A percentile compares a stretch with the other conserved stretches of the same genome.
Evolutionary conservation across 1,140 invertebrate species (phyloP).

Genomic region (Charaxes varanes): DNA sequence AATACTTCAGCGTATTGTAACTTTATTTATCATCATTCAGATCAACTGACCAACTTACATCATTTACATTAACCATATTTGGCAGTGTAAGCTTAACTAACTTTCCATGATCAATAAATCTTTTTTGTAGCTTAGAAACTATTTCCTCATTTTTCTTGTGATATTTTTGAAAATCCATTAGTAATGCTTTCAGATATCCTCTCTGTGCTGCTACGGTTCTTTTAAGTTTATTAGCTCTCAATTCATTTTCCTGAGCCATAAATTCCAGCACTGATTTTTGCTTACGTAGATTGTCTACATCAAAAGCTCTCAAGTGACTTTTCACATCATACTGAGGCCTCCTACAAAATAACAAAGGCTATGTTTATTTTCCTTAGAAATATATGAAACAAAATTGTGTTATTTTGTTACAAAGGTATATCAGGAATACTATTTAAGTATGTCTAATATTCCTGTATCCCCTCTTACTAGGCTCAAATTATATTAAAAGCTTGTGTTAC

Average conservation of each 20-base stretch:
- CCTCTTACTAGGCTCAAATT: no score
- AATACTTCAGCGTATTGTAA: slow-evolving; percentile 28
- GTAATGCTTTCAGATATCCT: slow-evolving; percentile 55
- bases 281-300: slow-evolving; percentile 53
- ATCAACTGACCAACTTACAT: slow-evolving; percentile 36
- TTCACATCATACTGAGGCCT: slow-evolving; percentile 60
- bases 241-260: slow-evolving; percentile 58
- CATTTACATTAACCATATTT: slow-evolving; percentile 31
- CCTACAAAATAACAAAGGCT: slow-evolving; percentile 36
- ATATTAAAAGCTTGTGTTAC: no score
- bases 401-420: no score
- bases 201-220: slow-evolving; percentile 53
- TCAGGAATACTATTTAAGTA: no score
- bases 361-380: neutral
- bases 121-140: slow-evolving; percentile 40
- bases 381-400: no score
- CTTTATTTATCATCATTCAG: slow-evolving; percentile 26
- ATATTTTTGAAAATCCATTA: slow-evolving; percentile 62
- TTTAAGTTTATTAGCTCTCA: slow-evolving; percentile 54
- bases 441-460: no score
- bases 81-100: slow-evolving; percentile 29
- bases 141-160: slow-evolving; percentile 59
- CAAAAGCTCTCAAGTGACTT: slow-evolving; percentile 49
- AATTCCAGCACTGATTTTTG: slow-evolving; percentile 54
- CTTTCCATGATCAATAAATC: slow-evolving; percentile 41